Evolutionary conservation across 2,113 vertebrate genomes (phyloP).

Genomic region (Anguilla rostrata): DNA sequence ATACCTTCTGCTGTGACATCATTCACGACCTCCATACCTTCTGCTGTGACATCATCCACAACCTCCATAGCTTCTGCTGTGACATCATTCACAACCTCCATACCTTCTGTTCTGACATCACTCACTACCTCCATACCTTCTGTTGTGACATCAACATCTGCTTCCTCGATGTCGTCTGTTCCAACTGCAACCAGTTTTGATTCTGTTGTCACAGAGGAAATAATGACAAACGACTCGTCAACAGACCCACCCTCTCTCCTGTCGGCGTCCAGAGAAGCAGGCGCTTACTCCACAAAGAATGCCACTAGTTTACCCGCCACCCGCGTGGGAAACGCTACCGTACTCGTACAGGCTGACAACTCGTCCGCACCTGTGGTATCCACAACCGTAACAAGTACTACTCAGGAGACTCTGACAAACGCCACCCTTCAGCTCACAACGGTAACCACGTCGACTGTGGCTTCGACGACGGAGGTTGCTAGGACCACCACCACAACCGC

Average conservation of each 20-base stretch:
- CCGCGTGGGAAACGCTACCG: neutral
- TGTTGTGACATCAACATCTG: neutral
- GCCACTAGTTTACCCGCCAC: slow-evolving; percentile 30
- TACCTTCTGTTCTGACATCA: neutral
- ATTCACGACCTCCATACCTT: neutral
- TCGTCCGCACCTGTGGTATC: slow-evolving; percentile 36
- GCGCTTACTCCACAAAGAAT: slow-evolving; percentile 50
- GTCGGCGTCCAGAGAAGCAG: slow-evolving; percentile 56
- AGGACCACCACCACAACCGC: slow-evolving; percentile 36
- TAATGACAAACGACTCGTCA: slow-evolving; percentile 38
- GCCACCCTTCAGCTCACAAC: slow-evolving; percentile 50
- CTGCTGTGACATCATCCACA: neutral
- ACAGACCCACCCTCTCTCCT: slow-evolving; percentile 59
- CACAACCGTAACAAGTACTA: slow-evolving; percentile 45
- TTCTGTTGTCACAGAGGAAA: slow-evolving; percentile 6
- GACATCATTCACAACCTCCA: neutral
- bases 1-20: neutral
- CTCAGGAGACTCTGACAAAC: neutral
- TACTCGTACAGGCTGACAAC: neutral
- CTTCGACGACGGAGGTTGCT: slow-evolving; percentile 47
- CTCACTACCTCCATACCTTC: neutral
- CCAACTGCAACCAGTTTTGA: neutral
- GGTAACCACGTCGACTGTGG: slow-evolving; percentile 48
- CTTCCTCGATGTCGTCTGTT: neutral
- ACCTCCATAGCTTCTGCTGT: neutral